Conservation (phyloP, 2,888 invertebrate species). For the Pyrgus malvae region DNA sequence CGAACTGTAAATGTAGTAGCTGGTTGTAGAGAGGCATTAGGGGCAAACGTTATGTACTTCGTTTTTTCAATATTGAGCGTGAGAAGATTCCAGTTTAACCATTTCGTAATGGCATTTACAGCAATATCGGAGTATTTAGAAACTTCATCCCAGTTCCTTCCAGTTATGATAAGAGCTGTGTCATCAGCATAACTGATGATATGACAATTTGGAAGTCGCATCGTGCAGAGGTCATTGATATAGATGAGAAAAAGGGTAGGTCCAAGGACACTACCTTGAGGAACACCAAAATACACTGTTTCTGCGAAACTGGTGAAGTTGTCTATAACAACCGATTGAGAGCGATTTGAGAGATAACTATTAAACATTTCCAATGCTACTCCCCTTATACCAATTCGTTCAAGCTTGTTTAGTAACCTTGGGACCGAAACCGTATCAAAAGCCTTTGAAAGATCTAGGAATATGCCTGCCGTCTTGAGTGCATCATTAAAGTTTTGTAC, state of each 20-base stretch:
- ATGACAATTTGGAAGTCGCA: background rate
- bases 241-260: too few relatives aligned
- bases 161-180: background rate
- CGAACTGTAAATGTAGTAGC: background rate
- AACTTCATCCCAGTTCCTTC: background rate
- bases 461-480: background rate
- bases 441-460: constrained; percentile 1
- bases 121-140: background rate
- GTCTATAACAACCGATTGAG: background rate
- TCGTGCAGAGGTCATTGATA: background rate
- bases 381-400: background rate
- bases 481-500: background rate
- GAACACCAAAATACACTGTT: background rate
- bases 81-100: background rate
- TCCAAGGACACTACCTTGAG: too few relatives aligned
- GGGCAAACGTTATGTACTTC: background rate
- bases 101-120: background rate
- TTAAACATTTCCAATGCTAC: background rate
- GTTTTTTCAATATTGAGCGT: background rate
- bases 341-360: background rate
- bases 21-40: background rate
- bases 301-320: background rate
- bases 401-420: background rate
- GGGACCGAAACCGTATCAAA: too few relatives aligned
- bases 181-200: background rate